Evolutionary conservation across 2,797 vertebrate genomes (phyloP).

Genomic region (Heteromormyrus szaboi): DNA sequence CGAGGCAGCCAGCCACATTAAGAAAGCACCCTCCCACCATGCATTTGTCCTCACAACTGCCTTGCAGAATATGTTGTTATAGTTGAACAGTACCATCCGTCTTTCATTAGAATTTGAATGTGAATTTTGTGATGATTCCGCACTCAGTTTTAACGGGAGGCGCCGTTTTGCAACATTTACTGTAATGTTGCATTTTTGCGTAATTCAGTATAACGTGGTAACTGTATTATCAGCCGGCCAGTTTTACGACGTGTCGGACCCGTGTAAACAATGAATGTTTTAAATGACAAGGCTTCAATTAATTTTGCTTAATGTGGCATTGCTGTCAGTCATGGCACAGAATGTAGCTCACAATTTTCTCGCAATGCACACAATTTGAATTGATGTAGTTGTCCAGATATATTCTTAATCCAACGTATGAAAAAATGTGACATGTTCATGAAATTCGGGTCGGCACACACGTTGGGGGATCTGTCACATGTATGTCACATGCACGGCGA

Average conservation of each 20-base stretch:
- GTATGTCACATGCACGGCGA: neutral
- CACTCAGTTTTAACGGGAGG: neutral
- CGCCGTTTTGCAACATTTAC: neutral
- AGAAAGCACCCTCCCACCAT: neutral
- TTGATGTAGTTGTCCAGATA: neutral
- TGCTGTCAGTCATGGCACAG: neutral
- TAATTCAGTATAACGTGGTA: neutral
- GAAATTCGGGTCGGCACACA: neutral
- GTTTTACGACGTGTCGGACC: neutral
- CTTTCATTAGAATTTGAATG: neutral
- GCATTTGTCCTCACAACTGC: neutral
- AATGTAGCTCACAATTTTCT: neutral
- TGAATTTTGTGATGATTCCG: neutral
- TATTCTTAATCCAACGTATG: neutral
- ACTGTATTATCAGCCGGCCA: neutral
- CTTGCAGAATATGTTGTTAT: neutral
- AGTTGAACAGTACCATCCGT: neutral
- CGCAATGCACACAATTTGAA: neutral
- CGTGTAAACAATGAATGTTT: slow-evolving; percentile 15
- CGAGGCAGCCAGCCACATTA: neutral
- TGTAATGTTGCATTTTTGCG: neutral
- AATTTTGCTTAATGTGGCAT: neutral
- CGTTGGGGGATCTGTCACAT: neutral
- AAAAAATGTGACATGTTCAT: neutral
- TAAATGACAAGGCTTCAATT: neutral